Evolutionary conservation across 2,113 vertebrate species (phyloP), one percentile per base, ranked within the genome.

Genomic region (Sprattus sprattus): DNA sequence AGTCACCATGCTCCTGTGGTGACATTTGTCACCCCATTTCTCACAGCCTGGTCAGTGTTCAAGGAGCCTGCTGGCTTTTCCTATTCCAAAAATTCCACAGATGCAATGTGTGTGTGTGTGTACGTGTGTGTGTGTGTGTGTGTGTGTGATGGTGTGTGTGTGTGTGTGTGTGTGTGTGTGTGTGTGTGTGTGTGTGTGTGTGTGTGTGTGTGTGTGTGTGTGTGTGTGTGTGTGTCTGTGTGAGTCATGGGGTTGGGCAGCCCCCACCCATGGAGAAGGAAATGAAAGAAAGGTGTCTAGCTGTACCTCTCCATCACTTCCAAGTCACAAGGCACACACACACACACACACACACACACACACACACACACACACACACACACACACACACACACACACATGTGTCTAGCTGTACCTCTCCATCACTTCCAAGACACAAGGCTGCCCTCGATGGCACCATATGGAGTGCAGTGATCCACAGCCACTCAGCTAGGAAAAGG

Each of bases 1-100:
- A 16, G 71, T 78, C 71, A 78, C 71, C 71, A 44, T 78, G 71
- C 28, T 2, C 28, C 32, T 39, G 71, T 32, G 44, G 71, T 32
- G 71, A 78, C 71, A 44, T 39, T 78, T 78, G 71, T 44, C 71
- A 78, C 71, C 28, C 28, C 32, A 32, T 39, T 78, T 78, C 71
- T 39, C 13, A 39, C 71, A 28, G 16, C 71, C 71, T 78, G 71
- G 64, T 28, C n/a, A 67, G 6, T 6, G 64, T 67, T 7, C 64
- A 10, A 25, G 71, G 11, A 4, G 71, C 71, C 71, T 15, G 28
- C 32, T 78, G 71, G 39, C 32, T 78, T 39, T 78, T 11, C 3
- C 71, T 13, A 15, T 3, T 44, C 28, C 28, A 32, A 32, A 78
- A 16, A 13, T 39, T n/a, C n/a, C 28, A 25, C 67, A 28, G 9